phyloP scores from a whole-genome alignment of 2,113 vertebrate species.

The Melozone crissalis region DNA sequence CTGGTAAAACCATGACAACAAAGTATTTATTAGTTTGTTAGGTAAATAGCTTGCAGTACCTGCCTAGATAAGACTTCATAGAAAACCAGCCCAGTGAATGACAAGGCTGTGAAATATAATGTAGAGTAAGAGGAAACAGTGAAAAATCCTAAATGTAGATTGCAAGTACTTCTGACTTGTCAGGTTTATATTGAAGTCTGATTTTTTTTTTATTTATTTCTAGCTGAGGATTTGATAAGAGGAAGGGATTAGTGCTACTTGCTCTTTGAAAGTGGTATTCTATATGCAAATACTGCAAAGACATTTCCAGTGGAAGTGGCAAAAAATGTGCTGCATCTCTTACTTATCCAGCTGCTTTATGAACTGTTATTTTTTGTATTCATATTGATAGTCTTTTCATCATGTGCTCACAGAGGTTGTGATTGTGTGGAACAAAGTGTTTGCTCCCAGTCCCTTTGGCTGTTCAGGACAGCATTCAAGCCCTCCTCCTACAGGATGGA shows the following conservation, averaged over 20 bases:
- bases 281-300: background rate
- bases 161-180: background rate
- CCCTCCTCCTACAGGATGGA: background rate
- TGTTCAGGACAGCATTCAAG: background rate
- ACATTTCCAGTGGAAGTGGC: background rate
- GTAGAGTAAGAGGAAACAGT: background rate
- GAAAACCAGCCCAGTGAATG: background rate
- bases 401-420: background rate
- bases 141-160: background rate
- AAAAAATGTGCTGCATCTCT: background rate
- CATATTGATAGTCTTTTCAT: background rate
- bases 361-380: background rate
- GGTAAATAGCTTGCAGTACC: conserved; percentile 50
- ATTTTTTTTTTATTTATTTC: background rate
- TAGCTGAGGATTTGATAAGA: background rate
- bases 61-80: conserved; percentile 8
- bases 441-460: background rate
- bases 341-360: background rate
- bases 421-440: background rate
- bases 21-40: conserved; percentile 34
- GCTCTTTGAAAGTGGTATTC: background rate
- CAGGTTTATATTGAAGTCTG: background rate
- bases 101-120: background rate
- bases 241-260: background rate
- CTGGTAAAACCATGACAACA: conserved; percentile 45